Conservation (phyloP, 2,797 vertebrate genomes). For the Cuculus canorus region DNA sequence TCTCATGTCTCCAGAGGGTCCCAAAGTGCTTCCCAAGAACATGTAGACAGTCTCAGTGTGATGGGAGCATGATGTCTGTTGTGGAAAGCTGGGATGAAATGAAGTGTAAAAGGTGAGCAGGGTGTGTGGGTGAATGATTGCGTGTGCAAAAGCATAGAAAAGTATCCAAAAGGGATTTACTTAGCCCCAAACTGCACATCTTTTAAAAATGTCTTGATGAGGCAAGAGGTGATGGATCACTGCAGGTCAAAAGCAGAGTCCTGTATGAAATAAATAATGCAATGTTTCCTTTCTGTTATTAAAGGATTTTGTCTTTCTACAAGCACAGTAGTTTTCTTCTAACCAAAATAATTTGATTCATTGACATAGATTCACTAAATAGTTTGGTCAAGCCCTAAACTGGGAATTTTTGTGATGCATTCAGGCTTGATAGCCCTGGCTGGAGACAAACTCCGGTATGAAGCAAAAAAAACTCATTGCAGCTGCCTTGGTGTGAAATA, state of each 20-base stretch:
- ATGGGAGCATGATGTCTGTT: rapidly evolving
- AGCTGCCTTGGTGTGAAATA: not conserved
- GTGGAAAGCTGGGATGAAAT: not conserved
- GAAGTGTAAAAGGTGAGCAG: not conserved
- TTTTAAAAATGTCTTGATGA: not conserved
- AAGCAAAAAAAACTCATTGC: not conserved
- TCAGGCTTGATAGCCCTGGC: not conserved
- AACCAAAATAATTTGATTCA: not conserved
- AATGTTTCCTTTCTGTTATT: not conserved
- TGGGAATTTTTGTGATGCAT: not conserved
- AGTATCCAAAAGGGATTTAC: not conserved
- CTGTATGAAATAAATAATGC: not conserved
- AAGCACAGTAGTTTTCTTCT: not conserved
- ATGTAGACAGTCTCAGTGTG: not conserved
- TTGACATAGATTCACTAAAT: not conserved
- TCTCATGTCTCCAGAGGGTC: not conserved
- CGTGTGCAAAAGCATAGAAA: not conserved
- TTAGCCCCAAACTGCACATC: not conserved
- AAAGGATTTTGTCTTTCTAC: not conserved
- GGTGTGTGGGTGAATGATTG: not conserved
- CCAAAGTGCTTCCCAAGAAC: not conserved
- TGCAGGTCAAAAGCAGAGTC: not conserved
- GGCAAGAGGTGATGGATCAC: not conserved
- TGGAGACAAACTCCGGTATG: not conserved
- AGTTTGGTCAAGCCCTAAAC: not conserved